phyloP scores from a whole-genome alignment of 2,888 invertebrate species.

The Acrobasis suavella region DNA sequence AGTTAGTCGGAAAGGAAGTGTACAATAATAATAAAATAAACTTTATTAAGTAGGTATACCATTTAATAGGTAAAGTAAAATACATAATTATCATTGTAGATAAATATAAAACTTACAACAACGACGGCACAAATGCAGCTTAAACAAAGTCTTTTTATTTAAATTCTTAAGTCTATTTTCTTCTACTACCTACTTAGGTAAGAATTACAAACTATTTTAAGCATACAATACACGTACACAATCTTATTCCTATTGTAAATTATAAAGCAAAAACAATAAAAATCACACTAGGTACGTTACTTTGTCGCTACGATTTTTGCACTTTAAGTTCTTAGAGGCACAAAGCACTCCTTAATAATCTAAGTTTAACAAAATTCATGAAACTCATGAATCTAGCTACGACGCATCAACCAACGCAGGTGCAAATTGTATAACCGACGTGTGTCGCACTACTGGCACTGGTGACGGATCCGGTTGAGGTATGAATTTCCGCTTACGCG shows the following conservation, averaged over 20 bases:
- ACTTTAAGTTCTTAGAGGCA: constrained; percentile 36
- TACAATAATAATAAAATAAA: background rate
- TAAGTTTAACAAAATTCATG: constrained; percentile 23
- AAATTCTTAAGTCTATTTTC: constrained; percentile 20
- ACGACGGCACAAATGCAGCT: constrained; percentile 46
- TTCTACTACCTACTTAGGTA: background rate
- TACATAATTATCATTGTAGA: constrained; percentile 25
- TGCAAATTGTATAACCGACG: constrained; percentile 93
- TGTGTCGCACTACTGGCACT: constrained; percentile 68
- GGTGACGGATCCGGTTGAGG: constrained; percentile 81
- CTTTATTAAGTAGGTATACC: constrained; percentile 7
- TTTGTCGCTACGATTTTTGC: constrained; percentile 30
- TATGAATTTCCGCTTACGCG: constrained; percentile 91
- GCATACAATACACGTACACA: background rate
- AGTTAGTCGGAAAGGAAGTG: too few relatives aligned
- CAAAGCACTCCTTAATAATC: constrained; percentile 41
- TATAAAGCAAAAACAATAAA: background rate
- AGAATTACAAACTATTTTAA: background rate
- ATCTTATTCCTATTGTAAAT: background rate
- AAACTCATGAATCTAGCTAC: constrained; percentile 38
- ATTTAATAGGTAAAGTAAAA: constrained; percentile 21
- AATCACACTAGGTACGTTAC: constrained; percentile 5
- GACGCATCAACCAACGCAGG: constrained; percentile 82
- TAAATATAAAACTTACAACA: constrained; percentile 33
- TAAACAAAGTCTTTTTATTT: constrained; percentile 57